Conservation (phyloP, 2,113 vertebrate species). For the Colistium nudipinnis region DNA sequence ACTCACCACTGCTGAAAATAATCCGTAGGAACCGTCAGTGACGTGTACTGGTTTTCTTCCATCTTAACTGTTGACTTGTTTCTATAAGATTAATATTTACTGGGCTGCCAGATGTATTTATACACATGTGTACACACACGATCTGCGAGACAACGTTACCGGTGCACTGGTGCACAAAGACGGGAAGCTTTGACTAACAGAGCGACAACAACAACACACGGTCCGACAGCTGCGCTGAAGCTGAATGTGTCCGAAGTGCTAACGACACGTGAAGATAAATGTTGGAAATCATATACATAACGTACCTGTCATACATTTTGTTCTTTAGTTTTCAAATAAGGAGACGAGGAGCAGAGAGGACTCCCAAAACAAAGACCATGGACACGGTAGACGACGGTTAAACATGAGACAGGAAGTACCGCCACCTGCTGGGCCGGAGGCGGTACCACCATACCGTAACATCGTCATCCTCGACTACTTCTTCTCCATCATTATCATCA, state of each 20-base stretch:
- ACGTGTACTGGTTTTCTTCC: conserved; percentile 81
- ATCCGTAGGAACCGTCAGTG: conserved; percentile 79
- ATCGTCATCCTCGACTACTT: too few species aligned
- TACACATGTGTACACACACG: conserved; percentile 9
- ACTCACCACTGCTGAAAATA: conserved; percentile 85
- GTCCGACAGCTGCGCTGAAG: not conserved
- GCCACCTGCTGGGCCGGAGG: conserved; percentile 33
- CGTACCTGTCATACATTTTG: conserved; percentile 79
- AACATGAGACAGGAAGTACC: not conserved
- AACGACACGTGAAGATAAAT: not conserved
- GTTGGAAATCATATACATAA: conserved; percentile 8
- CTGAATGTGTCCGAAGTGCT: not conserved
- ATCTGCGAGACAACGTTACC: conserved; percentile 17
- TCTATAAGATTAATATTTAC: conserved; percentile 68
- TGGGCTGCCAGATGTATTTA: conserved; percentile 47
- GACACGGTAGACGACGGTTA: conserved; percentile 42
- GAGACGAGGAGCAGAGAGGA: conserved; percentile 27
- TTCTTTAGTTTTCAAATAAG: conserved; percentile 51
- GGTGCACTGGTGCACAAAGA: conserved; percentile 51
- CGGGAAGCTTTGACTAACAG: conserved; percentile 23
- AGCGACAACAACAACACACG: conserved; percentile 3
- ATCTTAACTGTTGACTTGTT: conserved; percentile 78
- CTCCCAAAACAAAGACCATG: conserved; percentile 77
- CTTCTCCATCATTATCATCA: too few species aligned
- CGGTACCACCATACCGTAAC: not conserved